phyloP scores from a whole-genome alignment of 2,888 invertebrate species.

The Chaitophorus viminalis region DNA sequence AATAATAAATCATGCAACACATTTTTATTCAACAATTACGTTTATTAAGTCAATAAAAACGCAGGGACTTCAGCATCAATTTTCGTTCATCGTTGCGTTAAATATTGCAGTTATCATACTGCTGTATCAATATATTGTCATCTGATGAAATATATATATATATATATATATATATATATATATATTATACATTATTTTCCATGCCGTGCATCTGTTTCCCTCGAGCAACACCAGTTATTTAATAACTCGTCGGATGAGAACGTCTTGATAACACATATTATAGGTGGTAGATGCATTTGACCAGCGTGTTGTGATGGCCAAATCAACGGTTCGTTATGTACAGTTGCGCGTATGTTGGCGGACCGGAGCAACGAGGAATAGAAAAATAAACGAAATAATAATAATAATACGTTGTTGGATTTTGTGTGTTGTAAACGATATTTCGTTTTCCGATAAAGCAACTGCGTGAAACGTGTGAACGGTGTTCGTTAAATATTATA shows the following conservation, averaged over 20 bases:
- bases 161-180: too few species aligned
- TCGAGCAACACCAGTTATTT: slow-evolving; percentile 19
- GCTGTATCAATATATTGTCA: neutral
- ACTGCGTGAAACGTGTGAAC: neutral
- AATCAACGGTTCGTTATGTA: neutral
- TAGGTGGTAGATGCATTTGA: neutral
- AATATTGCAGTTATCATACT: neutral
- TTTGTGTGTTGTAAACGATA: neutral
- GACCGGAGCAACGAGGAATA: neutral
- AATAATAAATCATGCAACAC: too few species aligned
- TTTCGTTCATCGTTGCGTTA: slow-evolving; percentile 12
- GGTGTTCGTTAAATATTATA: slow-evolving; percentile 2
- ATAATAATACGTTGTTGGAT: neutral
- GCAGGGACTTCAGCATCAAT: neutral
- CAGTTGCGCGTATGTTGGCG: neutral
- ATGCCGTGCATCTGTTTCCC: neutral
- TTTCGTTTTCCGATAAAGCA: neutral
- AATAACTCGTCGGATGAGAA: slow-evolving; percentile 11
- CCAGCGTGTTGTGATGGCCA: neutral
- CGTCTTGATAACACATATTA: slow-evolving; percentile 14
- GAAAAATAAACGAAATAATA: neutral
- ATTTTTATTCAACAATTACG: neutral
- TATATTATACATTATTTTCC: too few species aligned
- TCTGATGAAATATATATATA: neutral
- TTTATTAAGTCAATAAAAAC: neutral